Evolutionary conservation across 1,140 invertebrate species (phyloP).

Genomic region (Temnothorax nylanderi): DNA sequence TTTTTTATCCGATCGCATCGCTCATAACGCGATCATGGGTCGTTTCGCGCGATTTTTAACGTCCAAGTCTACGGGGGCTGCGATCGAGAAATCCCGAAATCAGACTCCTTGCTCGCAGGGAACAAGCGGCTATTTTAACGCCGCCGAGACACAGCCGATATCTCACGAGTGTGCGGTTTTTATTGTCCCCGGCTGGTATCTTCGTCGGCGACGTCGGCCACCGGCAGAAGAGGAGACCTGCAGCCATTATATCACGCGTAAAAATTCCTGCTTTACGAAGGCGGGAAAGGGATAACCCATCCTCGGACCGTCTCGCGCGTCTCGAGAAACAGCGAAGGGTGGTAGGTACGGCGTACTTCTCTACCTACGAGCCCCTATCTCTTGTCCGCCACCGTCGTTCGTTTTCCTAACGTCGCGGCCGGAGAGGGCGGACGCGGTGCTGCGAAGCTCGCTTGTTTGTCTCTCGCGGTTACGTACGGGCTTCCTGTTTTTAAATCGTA

Average conservation of each 20-base stretch:
- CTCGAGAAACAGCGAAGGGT: conserved; percentile 40
- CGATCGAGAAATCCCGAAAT: conserved; percentile 3
- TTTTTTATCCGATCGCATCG: not conserved
- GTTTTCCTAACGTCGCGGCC: conserved; percentile 63
- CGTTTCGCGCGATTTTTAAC: not conserved
- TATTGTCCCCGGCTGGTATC: conserved; percentile 32
- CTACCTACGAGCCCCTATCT: conserved; percentile 59
- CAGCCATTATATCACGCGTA: conserved; percentile 48
- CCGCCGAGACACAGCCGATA: conserved; percentile 13
- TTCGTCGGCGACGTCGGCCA: not conserved
- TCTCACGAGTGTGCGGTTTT: conserved; percentile 40
- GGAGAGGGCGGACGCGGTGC: conserved; percentile 23
- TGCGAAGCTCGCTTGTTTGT: conserved; percentile 53
- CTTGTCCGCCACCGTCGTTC: conserved; percentile 62
- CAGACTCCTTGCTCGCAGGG: not conserved
- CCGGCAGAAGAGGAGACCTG: not conserved
- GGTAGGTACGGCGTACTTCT: conserved; percentile 37
- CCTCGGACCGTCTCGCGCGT: conserved; percentile 11
- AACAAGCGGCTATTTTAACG: conserved; percentile 30
- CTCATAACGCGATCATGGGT: not conserved
- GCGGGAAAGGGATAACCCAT: conserved; percentile 30
- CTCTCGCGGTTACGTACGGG: conserved; percentile 30
- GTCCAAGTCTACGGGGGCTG: not conserved
- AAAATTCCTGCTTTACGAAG: conserved; percentile 33
- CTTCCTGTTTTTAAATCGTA: conserved; percentile 37